phyloP scores from a whole-genome alignment of 53 echinoderm and acorn worm genomes.

The Hippasteria phrygiana region DNA sequence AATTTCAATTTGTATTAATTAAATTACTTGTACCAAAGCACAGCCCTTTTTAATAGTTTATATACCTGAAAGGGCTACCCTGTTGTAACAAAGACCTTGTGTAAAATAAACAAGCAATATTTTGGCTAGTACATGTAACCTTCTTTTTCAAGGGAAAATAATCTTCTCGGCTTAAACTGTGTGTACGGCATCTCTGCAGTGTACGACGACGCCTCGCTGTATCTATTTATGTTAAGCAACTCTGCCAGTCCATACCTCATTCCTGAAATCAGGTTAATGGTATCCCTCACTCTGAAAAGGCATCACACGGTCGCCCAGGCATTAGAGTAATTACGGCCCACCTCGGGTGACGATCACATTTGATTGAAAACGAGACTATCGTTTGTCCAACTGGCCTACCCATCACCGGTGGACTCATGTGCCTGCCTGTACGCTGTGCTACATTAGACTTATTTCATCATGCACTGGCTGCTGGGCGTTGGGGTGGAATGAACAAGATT shows the following conservation, averaged over 20 bases:
- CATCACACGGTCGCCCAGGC: constrained; percentile 3
- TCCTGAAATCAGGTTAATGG: not conserved
- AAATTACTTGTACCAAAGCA: too few relatives aligned
- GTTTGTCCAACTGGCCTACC: not conserved
- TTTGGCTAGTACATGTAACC: too few relatives aligned
- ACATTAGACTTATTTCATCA: not conserved
- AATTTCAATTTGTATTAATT: too few relatives aligned
- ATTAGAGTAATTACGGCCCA: constrained; percentile 40
- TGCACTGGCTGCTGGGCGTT: not conserved
- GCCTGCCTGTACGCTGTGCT: not conserved
- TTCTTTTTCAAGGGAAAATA: too few relatives aligned
- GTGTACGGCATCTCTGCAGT: too few relatives aligned
- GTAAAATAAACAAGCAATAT: too few relatives aligned
- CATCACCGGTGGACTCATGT: not conserved
- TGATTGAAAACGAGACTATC: constrained; percentile 54
- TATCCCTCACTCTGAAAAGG: constrained; percentile 35
- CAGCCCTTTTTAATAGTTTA: too few relatives aligned
- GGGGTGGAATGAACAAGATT: constrained; percentile 8
- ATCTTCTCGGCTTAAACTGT: too few relatives aligned
- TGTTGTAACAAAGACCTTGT: too few relatives aligned
- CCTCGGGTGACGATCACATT: not conserved
- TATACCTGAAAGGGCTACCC: too few relatives aligned
- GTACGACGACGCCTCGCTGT: too few relatives aligned
- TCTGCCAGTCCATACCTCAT: not conserved
- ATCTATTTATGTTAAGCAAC: not conserved